Evolutionary conservation across 1,140 invertebrate genomes (phyloP), one percentile per base, ranked within the genome.

Genomic region (Ceratina australensis): DNA sequence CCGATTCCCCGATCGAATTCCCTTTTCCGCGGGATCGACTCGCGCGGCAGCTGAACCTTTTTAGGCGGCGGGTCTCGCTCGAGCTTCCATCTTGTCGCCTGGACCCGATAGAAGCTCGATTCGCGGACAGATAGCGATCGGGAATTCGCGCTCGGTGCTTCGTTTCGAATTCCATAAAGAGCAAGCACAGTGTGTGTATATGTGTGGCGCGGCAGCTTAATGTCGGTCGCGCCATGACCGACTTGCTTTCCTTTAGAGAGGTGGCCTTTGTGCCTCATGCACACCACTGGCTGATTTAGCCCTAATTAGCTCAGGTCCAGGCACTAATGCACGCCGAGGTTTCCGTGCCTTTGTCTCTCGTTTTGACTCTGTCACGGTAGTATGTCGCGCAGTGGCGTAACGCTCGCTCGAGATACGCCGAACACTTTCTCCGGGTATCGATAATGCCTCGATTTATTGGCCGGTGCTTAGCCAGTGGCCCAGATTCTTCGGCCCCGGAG

Each of bases 401-500:
- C 67, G 73, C 80, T 50, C 65, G 69, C 42, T n/a, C 77, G 33
- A 61, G 28, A 79, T 80, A 82, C 80, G 80, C 73, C 81, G 87
- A 84, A 82, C 82, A 83, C 84, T 89, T 87, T 88, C 88, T 83
- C 82, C 79, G 16, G 16, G 47, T 88, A 86, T 82, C 84, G 86
- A 86, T 89, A 89, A 88, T 86, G 81, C 81, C 72, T 82, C 72
- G 87, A 89, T 88, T 89, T 89, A 88, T 86, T 74, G 85, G 79
- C 49, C 73, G 57, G 78, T 77, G 78, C 68, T 79, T 84, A 84
- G 76, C 65, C 80, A 57, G 60, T 85, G 88, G 80, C 84, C 88
- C 83, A 89, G 81, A 89, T 89, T 89, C 85, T 79, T 84, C 72
- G 42, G 76, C 13, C 33, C 22, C 63, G 33, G 15, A n/a, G 47